phyloP scores from a whole-genome alignment of 2,888 invertebrate genomes.

The Caenorhabditis sp. region DNA sequence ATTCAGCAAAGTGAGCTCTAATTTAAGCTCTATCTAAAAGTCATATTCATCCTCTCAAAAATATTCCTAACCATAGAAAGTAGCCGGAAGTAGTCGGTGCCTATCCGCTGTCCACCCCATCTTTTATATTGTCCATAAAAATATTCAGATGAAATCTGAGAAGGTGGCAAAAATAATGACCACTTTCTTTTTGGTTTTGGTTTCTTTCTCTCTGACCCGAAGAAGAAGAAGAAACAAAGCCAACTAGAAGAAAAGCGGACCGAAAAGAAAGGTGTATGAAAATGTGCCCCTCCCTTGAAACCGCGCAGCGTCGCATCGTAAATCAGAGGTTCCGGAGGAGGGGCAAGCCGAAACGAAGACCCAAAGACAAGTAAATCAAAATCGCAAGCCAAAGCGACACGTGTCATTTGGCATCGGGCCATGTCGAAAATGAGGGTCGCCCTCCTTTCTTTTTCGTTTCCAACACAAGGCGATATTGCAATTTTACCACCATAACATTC shows the following conservation, averaged over 20 bases:
- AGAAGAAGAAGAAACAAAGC: neutral
- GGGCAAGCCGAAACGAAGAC: neutral
- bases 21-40: no score
- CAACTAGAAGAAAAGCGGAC: neutral
- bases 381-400: constrained; percentile 46
- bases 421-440: constrained; percentile 39
- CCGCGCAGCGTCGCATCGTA: constrained; percentile 39
- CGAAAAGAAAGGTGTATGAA: constrained; percentile 35
- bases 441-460: neutral
- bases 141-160: constrained; percentile 54
- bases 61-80: neutral
- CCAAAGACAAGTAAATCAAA: constrained; percentile 60
- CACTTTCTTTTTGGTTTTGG: constrained; percentile 52
- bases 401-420: constrained; percentile 59
- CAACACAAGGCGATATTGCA: constrained; percentile 17
- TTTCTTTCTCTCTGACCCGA: constrained; percentile 14
- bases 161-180: constrained; percentile 60
- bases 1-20: no score
- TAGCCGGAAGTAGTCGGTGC: constrained; percentile 42
- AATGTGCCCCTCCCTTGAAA: constrained; percentile 30
- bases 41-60: no score
- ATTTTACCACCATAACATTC: constrained; percentile 10
- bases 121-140: constrained; percentile 14
- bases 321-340: constrained; percentile 53
- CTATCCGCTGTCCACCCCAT: constrained; percentile 3